Evolutionary conservation across 1,140 invertebrate species (phyloP), one percentile per base, ranked within the genome.

Genomic region (Diorhabda sublineata): DNA sequence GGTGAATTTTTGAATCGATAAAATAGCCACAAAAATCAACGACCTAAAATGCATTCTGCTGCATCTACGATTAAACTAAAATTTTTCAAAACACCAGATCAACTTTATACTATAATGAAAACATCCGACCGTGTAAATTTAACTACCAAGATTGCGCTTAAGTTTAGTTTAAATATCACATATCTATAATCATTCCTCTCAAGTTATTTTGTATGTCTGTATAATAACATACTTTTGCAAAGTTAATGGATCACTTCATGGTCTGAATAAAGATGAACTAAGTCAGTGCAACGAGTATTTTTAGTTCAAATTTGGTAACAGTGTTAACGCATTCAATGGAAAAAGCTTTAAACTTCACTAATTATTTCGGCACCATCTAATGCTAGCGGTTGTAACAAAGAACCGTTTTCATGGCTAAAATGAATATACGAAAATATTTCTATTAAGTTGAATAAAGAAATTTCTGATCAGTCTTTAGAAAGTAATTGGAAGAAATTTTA

Each of bases 91-190:
- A n/a, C 6, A 2, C n/a, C n/a, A 52, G 6, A 6, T 52, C 47
- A 6, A 52, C 47, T 52, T 8, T 52, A 52, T 52, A 52, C 4
- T 52, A 52, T n/a, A 4, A 52, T 52, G n/a, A 71, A 67, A 60
- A 66, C 64, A 68, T 11, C 47, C 43, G 64, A 67, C 58, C 69
- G 69, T 69, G 61, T 62, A 64, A 43, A 58, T 70, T 68, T 73
- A 73, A 73, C 61, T 58, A 64, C 59, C 59, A 41, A 9, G 9
- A 61, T 61, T 41, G 42, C 42, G 26, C 42, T 61, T 61, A 61
- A 41, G 11, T 61, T 61, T 61, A 42, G 26, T 42, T 42, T 61
- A 61, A 61, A 52, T 4, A 52, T 64, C 11, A 56, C 63, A n/a
- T 2, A 52, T 6, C 6, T 52, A 52, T 52, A 52, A 52, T 52